Conservation (phyloP, 2,113 vertebrate species). For the Salvelinus fontinalis region DNA sequence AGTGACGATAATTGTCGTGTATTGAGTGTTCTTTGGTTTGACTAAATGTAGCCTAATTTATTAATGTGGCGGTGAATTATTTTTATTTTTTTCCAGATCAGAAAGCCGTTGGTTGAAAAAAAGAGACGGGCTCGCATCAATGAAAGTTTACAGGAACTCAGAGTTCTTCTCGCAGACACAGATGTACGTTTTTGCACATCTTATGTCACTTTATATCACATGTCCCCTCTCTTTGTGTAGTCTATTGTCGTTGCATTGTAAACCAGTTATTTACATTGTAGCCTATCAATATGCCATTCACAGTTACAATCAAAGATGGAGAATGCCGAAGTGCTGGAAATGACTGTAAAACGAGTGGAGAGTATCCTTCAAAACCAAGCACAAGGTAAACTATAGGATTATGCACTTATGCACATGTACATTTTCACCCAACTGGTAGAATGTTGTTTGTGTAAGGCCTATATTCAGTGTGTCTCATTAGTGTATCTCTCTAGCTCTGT, state of each 20-base stretch:
- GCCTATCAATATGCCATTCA: conserved; percentile 2
- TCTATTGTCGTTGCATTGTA: neutral
- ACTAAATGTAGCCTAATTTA: neutral
- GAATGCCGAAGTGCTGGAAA: conserved; percentile 90
- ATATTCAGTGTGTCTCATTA: neutral
- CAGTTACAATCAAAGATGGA: conserved; percentile 89
- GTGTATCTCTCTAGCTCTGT: neutral
- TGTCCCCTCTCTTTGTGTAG: neutral
- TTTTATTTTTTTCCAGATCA: conserved; percentile 66
- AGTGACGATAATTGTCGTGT: neutral
- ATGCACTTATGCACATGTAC: too few relatives aligned
- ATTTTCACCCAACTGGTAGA: conserved; percentile 7
- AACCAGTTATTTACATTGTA: neutral
- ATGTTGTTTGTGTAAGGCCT: neutral
- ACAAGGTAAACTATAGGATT: conserved; percentile 71
- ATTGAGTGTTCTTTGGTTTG: neutral
- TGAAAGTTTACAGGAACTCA: conserved; percentile 88
- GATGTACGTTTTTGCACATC: conserved; percentile 73
- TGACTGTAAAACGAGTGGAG: conserved; percentile 88
- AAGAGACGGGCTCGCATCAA: conserved; percentile 90
- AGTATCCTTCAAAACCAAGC: conserved; percentile 74
- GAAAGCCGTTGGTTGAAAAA: conserved; percentile 91
- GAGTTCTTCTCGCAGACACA: conserved; percentile 77
- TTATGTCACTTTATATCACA: neutral
- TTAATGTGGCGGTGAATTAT: neutral